phyloP scores from a whole-genome alignment of 2,888 invertebrate genomes.

The Beris morrisii region DNA sequence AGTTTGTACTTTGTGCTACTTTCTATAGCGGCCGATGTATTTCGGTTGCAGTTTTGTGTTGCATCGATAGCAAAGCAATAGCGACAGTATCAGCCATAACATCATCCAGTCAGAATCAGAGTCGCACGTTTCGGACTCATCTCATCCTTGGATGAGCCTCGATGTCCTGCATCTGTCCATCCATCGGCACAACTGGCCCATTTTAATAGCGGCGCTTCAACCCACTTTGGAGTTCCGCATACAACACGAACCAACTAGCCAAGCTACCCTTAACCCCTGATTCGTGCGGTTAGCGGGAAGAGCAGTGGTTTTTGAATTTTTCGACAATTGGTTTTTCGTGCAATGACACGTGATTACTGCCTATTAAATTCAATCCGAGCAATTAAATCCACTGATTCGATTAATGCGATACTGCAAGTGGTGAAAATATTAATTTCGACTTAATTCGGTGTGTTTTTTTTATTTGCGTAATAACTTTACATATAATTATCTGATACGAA shows the following conservation, averaged over 20 bases:
- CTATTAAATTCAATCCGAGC: slow-evolving; percentile 37
- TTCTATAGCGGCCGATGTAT: slow-evolving; percentile 21
- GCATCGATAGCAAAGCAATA: slow-evolving; percentile 18
- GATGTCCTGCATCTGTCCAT: slow-evolving; percentile 26
- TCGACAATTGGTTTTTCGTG: slow-evolving; percentile 38
- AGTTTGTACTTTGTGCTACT: slow-evolving; percentile 25
- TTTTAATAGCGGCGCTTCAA: slow-evolving; percentile 18
- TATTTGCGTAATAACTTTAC: background rate
- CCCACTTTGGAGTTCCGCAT: slow-evolving; percentile 6
- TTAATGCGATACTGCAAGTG: slow-evolving; percentile 14
- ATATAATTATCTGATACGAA: too few relatives aligned
- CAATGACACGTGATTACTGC: slow-evolving; percentile 37
- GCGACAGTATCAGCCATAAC: slow-evolving; percentile 8
- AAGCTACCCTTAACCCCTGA: slow-evolving; percentile 27
- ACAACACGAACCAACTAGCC: background rate
- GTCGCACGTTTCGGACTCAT: slow-evolving; percentile 6
- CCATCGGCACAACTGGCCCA: slow-evolving; percentile 17
- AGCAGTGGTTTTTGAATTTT: slow-evolving; percentile 36
- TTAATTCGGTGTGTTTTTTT: background rate
- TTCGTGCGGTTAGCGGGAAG: slow-evolving; percentile 15
- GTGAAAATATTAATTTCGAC: slow-evolving; percentile 10
- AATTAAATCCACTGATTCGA: slow-evolving; percentile 29
- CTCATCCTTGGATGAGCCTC: background rate
- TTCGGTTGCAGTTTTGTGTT: slow-evolving; percentile 30
- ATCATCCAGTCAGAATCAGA: background rate